Percentiles rank a stretch among this genome's conserved stretches.
These are phyloP conservation scores for Zhuqinia jingwanae DNA, from an alignment of 2,888 invertebrate species.

Conservation along the genomic window DNA sequence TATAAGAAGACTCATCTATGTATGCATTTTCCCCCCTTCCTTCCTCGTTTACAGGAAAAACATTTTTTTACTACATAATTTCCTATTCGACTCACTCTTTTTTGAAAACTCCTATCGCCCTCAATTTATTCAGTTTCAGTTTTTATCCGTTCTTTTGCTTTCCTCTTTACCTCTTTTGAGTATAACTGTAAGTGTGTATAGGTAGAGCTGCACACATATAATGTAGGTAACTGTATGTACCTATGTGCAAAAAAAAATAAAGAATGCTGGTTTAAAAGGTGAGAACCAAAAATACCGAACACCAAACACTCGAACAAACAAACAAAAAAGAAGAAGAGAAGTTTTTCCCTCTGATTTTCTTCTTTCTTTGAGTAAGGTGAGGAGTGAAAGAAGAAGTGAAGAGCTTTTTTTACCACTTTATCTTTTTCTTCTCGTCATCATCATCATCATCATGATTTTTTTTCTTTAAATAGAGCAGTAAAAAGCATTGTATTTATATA, in stretches of 20 bases:
- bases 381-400: conserved; percentile 35
- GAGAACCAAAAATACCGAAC: conserved; percentile 25
- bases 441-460: conserved; percentile 27
- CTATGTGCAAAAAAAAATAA: conserved; percentile 1
- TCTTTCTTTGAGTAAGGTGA: conserved; percentile 27
- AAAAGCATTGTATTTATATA: conserved; percentile 24
- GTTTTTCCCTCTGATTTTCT: conserved; percentile 29
- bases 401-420: conserved; percentile 33
- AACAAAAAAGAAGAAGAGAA: conserved; percentile 40
- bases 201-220: too few species aligned
- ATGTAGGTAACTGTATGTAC: background rate
- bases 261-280: conserved; percentile 21
- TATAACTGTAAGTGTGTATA: background rate
- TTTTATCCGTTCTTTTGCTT: background rate
- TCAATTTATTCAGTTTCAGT: background rate
- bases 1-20: conserved; percentile 11
- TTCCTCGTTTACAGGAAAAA: background rate
- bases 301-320: conserved; percentile 52
- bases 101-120: background rate
- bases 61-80: background rate
- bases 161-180: background rate
- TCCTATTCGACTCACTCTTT: background rate
- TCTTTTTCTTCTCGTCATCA: background rate
- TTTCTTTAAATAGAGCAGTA: conserved; percentile 20
- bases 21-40: background rate